Percentiles rank a stretch among this genome's conserved stretches.
These are phyloP conservation scores for Ursus arctos DNA, from an alignment of 2,113 vertebrate genomes.

Conservation along the genomic window DNA sequence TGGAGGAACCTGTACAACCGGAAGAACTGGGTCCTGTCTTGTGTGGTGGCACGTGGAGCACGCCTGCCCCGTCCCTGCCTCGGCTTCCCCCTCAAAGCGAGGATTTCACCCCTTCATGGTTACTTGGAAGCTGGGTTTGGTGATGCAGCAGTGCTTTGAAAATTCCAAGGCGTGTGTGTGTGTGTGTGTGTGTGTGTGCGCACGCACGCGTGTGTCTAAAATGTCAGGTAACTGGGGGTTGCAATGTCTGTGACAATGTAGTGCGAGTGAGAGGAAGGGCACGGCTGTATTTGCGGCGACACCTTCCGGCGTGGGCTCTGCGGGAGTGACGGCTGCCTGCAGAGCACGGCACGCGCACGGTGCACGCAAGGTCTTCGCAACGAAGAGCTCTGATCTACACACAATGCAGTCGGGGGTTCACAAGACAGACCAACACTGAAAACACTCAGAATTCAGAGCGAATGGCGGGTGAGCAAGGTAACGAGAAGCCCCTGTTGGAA, in stretches of 20 bases:
- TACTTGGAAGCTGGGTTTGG: neutral
- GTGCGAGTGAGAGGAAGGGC: neutral
- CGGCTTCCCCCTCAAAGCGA: neutral
- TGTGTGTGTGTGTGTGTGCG: neutral
- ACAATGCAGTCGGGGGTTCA: too few relatives aligned
- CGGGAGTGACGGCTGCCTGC: neutral
- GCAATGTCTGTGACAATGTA: neutral
- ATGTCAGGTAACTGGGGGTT: neutral
- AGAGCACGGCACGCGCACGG: neutral
- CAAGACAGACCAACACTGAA: neutral
- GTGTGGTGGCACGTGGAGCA: rapidly evolving
- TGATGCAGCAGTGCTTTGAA: neutral
- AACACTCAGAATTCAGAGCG: neutral
- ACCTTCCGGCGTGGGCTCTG: neutral
- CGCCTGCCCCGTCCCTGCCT: too few relatives aligned
- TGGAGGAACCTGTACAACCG: neutral
- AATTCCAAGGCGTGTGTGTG: neutral
- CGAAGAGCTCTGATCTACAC: neutral
- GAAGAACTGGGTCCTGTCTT: neutral
- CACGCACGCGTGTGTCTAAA: neutral
- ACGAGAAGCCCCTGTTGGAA: too few relatives aligned
- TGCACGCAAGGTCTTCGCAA: neutral
- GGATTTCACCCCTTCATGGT: neutral
- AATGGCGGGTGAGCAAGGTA: neutral
- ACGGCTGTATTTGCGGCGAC: neutral